phyloP scores from a whole-genome alignment of 2,797 vertebrate species.

The Perdix hodgsoniae region DNA sequence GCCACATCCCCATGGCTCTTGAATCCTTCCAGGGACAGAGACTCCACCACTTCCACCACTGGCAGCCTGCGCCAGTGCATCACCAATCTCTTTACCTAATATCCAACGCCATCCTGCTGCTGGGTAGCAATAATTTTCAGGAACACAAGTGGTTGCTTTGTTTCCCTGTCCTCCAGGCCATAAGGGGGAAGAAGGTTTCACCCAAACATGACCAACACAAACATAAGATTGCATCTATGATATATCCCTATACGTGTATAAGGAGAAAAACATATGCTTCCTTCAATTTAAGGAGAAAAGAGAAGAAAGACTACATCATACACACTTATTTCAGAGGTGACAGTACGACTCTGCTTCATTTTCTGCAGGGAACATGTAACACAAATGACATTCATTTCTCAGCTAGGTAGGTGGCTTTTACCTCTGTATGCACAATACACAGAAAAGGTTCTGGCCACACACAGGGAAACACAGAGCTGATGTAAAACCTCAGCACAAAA shows the following conservation, averaged over 20 bases:
- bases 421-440: not conserved
- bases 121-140: not conserved
- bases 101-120: not conserved
- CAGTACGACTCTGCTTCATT: not conserved
- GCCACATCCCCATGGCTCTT: too few relatives aligned
- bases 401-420: conserved; percentile 20
- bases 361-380: not conserved
- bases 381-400: not conserved
- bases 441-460: conserved; percentile 8
- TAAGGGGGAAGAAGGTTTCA: not conserved
- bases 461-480: not conserved
- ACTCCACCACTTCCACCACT: too few relatives aligned
- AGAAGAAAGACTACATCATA: not conserved
- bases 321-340: not conserved
- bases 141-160: not conserved
- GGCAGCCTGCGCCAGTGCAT: too few relatives aligned
- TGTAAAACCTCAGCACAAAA: not conserved
- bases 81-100: too few relatives aligned
- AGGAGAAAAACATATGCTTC: not conserved
- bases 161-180: not conserved
- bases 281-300: not conserved
- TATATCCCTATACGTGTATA: not conserved
- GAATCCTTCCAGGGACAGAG: too few relatives aligned
- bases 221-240: fast-evolving
- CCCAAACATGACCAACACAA: not conserved